phyloP scores from a whole-genome alignment of 2,113 vertebrate genomes.

The Hypocryptadius cinnamomeus region DNA sequence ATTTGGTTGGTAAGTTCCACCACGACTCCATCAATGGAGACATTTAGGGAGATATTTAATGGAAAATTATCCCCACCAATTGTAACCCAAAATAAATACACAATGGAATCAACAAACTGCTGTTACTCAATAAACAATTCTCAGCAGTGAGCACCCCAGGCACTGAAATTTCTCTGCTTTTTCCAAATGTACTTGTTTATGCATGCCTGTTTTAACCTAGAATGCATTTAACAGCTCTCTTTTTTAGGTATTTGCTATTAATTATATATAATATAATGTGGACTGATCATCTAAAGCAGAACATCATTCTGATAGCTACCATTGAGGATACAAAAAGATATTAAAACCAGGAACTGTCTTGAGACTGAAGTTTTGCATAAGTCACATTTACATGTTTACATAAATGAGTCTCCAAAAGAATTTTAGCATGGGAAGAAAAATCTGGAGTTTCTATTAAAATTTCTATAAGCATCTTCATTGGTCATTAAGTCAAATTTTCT shows the following conservation, averaged over 20 bases:
- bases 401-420: not conserved
- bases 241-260: not conserved
- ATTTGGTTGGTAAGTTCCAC: not conserved
- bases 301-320: not conserved
- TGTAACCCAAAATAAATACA: not conserved
- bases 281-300: not conserved
- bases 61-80: not conserved
- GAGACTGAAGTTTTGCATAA: not conserved
- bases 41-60: not conserved
- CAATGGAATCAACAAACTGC: not conserved
- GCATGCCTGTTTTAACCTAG: not conserved
- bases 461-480: not conserved
- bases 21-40: not conserved
- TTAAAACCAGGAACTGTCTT: not conserved
- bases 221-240: not conserved
- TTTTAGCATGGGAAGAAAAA: not conserved
- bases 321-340: not conserved
- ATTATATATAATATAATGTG: not conserved
- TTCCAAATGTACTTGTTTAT: not conserved
- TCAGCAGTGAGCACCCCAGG: not conserved
- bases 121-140: not conserved
- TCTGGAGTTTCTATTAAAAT: not conserved
- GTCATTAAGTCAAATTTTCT: not conserved
- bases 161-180: not conserved
- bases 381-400: not conserved